A percentile compares a stretch with the other conserved stretches of the same genome.
phyloP scores from a whole-genome alignment of 2,113 vertebrate genomes.

The Zapus hudsonius region DNA sequence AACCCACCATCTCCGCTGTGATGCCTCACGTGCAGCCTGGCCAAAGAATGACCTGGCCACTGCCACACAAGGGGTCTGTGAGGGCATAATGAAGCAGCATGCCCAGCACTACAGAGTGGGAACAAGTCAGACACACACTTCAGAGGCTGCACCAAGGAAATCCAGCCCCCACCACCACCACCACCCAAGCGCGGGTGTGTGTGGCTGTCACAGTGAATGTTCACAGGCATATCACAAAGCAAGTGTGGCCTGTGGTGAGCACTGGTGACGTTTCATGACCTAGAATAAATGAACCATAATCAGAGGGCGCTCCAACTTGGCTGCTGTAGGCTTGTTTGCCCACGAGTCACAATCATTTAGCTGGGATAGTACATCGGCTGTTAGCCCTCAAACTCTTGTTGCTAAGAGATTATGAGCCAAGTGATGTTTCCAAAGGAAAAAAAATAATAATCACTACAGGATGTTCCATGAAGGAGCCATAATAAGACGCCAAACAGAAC shows the following conservation, averaged over 20 bases:
- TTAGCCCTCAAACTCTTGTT: constrained; percentile 70
- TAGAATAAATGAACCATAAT: constrained; percentile 49
- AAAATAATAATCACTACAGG: constrained; percentile 61
- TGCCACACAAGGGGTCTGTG: rapidly evolving
- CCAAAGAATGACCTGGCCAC: too few species aligned
- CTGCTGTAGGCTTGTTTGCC: constrained; percentile 54
- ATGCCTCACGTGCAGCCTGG: background rate
- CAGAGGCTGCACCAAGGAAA: background rate
- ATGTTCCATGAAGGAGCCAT: constrained; percentile 50
- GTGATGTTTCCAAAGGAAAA: constrained; percentile 36
- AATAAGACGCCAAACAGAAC: constrained; percentile 23
- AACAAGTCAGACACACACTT: background rate
- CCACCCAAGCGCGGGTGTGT: rapidly evolving
- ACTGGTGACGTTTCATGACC: constrained; percentile 23
- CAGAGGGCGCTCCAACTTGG: constrained; percentile 21
- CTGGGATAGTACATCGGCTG: background rate
- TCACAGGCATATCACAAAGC: background rate
- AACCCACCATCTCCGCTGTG: background rate
- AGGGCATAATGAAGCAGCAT: rapidly evolving
- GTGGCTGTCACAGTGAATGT: background rate
- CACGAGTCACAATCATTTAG: constrained; percentile 26
- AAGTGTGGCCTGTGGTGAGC: background rate
- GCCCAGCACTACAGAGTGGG: background rate
- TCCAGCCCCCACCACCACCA: rapidly evolving
- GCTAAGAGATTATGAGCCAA: constrained; percentile 69